Conservation (phyloP, 2,888 invertebrate genomes). For the Arrhopalites spinosus region DNA sequence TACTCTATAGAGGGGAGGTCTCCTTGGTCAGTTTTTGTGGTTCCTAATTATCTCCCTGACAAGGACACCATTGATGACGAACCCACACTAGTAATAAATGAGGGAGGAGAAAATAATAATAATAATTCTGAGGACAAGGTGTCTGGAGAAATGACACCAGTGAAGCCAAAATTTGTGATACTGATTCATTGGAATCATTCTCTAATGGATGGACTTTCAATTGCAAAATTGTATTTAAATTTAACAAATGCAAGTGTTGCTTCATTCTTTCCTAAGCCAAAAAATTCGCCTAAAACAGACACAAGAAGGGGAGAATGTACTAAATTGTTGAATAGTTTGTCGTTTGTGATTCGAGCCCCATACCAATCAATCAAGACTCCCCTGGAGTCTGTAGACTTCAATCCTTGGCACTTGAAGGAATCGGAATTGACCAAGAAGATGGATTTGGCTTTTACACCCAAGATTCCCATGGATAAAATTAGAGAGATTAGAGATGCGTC, state of each 20-base stretch:
- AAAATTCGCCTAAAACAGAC: not conserved
- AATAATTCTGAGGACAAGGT: not conserved
- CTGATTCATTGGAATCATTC: conserved; percentile 36
- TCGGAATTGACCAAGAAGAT: conserved; percentile 35
- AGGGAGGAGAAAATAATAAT: conserved; percentile 7
- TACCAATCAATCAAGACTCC: conserved; percentile 30
- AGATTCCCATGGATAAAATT: conserved; percentile 23
- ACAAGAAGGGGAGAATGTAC: conserved; percentile 5
- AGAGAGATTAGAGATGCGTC: conserved; percentile 26
- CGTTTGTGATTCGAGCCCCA: conserved; percentile 29
- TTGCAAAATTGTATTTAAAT: conserved; percentile 34
- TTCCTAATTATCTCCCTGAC: conserved; percentile 28
- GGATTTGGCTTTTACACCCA: conserved; percentile 26
- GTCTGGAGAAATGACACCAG: not conserved
- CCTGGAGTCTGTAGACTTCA: conserved; percentile 36
- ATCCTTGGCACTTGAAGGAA: conserved; percentile 32
- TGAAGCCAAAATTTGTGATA: conserved; percentile 14
- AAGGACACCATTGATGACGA: not conserved
- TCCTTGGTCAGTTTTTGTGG: conserved; percentile 29
- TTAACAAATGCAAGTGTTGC: conserved; percentile 26
- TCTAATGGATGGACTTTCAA: conserved; percentile 31
- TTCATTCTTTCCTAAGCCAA: conserved; percentile 30
- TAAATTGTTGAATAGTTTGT: conserved; percentile 7
- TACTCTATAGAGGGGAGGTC: not conserved
- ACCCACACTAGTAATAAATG: not conserved